Evolutionary conservation across 2,888 invertebrate genomes (phyloP).

Genomic region (Microdon myrmicae): DNA sequence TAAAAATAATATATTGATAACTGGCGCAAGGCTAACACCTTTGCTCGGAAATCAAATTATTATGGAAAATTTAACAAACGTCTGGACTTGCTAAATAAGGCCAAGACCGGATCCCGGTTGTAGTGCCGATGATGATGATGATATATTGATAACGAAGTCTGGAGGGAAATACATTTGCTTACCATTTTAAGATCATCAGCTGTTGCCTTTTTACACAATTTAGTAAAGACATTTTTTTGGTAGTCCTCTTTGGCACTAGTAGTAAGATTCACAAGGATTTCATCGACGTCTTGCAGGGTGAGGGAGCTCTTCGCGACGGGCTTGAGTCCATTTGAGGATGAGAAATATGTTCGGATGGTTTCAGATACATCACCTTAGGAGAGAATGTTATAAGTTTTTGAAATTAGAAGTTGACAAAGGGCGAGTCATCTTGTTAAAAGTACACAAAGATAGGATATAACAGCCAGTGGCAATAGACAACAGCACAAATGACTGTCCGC

Average conservation of each 20-base stretch:
- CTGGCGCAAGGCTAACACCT: too few relatives aligned
- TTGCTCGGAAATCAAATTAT: too few relatives aligned
- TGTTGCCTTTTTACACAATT: conserved; percentile 81
- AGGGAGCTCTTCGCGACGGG: conserved; percentile 77
- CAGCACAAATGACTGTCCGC: too few relatives aligned
- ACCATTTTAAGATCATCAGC: conserved; percentile 83
- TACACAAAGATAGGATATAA: too few relatives aligned
- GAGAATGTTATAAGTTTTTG: background rate
- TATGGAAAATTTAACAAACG: too few relatives aligned
- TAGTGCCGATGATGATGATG: too few relatives aligned
- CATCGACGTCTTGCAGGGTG: conserved; percentile 80
- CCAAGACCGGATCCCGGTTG: too few relatives aligned
- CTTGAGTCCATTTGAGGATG: conserved; percentile 70
- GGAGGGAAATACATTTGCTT: background rate
- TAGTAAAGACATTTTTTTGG: conserved; percentile 79
- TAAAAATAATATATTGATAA: background rate
- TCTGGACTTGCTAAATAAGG: too few relatives aligned
- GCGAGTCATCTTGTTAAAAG: too few relatives aligned
- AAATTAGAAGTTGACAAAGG: background rate
- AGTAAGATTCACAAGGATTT: conserved; percentile 78
- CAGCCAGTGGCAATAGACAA: too few relatives aligned
- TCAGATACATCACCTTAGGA: conserved; percentile 81
- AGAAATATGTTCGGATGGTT: conserved; percentile 82
- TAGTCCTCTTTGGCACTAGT: conserved; percentile 87
- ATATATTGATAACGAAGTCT: background rate